A percentile compares a stretch with the other conserved stretches of the same genome.
Conservation (phyloP, 2,113 vertebrate genomes). For the Leptocoma aspasia region DNA sequence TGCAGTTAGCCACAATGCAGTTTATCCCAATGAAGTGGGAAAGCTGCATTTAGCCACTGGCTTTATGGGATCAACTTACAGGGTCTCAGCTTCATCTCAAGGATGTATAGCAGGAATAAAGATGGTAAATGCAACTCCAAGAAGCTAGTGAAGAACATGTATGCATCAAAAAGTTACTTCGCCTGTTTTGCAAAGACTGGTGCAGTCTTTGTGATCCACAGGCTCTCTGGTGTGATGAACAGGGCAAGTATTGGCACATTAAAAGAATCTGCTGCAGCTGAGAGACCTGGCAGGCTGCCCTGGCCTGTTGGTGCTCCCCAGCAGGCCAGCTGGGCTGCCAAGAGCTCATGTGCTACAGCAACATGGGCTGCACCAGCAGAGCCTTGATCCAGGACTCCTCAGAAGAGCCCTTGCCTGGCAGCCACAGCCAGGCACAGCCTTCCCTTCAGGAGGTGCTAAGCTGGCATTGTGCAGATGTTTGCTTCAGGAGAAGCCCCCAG, state of each 20-base stretch:
- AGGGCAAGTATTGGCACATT: neutral
- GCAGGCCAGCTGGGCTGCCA: neutral
- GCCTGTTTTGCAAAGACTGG: neutral
- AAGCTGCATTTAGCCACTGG: neutral
- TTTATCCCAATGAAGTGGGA: neutral
- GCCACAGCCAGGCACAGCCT: neutral
- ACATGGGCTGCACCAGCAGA: neutral
- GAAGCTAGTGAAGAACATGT: neutral
- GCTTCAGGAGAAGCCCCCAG: too few species aligned
- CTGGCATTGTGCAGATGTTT: neutral
- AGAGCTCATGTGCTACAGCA: accelerated
- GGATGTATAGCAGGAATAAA: neutral
- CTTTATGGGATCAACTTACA: neutral
- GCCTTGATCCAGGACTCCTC: accelerated
- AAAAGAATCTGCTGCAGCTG: neutral
- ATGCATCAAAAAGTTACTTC: neutral
- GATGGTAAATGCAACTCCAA: neutral
- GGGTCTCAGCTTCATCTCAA: neutral
- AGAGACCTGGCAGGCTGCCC: neutral
- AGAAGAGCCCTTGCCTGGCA: neutral
- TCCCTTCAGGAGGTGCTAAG: neutral
- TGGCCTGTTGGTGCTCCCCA: neutral
- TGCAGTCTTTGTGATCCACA: neutral
- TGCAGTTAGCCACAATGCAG: neutral
- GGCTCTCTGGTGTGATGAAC: neutral